These are phyloP conservation scores for Phaethon lepturus DNA, from an alignment of 2,113 vertebrate genomes.

Conservation along the genomic window DNA sequence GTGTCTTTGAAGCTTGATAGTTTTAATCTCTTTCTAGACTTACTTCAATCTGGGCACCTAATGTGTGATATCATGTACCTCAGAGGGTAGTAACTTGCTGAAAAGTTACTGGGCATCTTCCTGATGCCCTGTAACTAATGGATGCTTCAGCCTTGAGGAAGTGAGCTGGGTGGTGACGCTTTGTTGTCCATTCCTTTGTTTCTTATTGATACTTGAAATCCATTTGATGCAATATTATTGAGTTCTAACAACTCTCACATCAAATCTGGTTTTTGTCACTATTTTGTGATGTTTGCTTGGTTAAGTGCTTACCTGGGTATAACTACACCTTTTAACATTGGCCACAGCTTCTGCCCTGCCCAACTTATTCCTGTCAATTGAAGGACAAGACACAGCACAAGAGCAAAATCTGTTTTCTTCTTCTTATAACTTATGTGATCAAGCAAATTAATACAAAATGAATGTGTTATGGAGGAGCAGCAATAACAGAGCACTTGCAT, in stretches of 20 bases:
- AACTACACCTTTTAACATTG: neutral
- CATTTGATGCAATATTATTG: neutral
- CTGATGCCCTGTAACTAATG: neutral
- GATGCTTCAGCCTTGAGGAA: neutral
- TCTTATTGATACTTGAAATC: neutral
- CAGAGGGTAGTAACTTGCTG: neutral
- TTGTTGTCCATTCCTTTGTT: neutral
- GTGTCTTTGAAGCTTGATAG: neutral
- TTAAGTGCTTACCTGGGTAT: neutral
- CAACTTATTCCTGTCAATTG: neutral
- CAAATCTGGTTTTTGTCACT: neutral
- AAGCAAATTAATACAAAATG: neutral
- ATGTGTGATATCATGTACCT: neutral
- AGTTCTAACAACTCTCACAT: neutral
- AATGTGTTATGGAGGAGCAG: neutral
- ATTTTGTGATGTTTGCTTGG: neutral
- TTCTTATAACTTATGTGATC: neutral
- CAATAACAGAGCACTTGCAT: neutral
- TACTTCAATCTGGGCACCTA: neutral
- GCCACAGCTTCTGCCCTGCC: neutral
- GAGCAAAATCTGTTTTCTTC: neutral
- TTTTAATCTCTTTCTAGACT: neutral
- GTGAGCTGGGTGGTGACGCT: neutral
- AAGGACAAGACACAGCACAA: neutral
- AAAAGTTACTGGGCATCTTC: neutral